phyloP scores from a whole-genome alignment of 2,888 invertebrate genomes.

The Drosophila rellima region DNA sequence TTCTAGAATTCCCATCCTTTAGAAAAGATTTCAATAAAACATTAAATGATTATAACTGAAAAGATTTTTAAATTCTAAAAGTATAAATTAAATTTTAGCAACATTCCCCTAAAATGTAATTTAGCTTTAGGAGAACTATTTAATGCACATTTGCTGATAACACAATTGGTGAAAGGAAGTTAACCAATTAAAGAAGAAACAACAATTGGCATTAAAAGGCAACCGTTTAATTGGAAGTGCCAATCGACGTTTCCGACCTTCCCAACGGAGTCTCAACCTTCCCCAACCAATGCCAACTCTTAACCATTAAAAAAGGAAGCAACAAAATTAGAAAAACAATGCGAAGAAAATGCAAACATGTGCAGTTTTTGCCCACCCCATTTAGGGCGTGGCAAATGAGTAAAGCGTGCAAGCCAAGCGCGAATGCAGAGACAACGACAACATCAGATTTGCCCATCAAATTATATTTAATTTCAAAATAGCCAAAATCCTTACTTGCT shows the following conservation, averaged over 20 bases:
- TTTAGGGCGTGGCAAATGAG: slow-evolving; percentile 9
- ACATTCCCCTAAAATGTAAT: background rate
- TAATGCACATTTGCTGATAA: slow-evolving; percentile 13
- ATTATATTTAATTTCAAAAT: slow-evolving; percentile 71
- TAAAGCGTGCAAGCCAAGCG: slow-evolving; percentile 9
- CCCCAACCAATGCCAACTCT: background rate
- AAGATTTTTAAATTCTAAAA: too few species aligned
- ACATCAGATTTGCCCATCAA: slow-evolving; percentile 59
- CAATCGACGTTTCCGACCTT: slow-evolving; percentile 60
- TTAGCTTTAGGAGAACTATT: background rate
- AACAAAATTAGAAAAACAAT: slow-evolving; percentile 27
- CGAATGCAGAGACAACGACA: slow-evolving; percentile 14
- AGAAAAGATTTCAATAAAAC: too few species aligned
- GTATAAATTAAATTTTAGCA: too few species aligned
- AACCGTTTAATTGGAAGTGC: slow-evolving; percentile 72
- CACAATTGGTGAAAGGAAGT: slow-evolving; percentile 12
- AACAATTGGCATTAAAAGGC: slow-evolving; percentile 56
- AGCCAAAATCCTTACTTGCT: slow-evolving; percentile 23
- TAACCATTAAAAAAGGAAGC: slow-evolving; percentile 17
- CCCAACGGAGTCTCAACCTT: slow-evolving; percentile 7
- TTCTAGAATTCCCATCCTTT: too few species aligned
- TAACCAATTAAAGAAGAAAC: slow-evolving; percentile 18
- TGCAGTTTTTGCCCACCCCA: slow-evolving; percentile 42
- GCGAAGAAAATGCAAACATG: slow-evolving; percentile 50
- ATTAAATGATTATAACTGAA: too few species aligned